A percentile compares a stretch with the other conserved stretches of the same genome.
Evolutionary conservation across 2,797 vertebrate genomes (phyloP).

Genomic region (Dendrocincla fuliginosa): DNA sequence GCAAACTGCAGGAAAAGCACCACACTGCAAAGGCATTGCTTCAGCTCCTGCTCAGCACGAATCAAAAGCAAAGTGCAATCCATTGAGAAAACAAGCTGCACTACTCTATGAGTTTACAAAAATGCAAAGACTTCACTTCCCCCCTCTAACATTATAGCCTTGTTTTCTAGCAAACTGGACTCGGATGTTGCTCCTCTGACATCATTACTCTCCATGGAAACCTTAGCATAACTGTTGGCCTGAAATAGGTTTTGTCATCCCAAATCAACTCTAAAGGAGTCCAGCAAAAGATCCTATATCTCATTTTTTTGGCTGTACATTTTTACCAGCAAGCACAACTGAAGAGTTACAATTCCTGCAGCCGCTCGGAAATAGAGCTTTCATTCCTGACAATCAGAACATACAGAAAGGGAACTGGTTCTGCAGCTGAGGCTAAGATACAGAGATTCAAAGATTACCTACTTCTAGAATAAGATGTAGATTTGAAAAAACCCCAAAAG

Average conservation of each 20-base stretch:
- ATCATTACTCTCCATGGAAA: constrained; percentile 86
- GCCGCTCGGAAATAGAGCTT: constrained; percentile 11
- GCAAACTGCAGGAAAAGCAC: background rate
- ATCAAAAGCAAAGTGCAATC: background rate
- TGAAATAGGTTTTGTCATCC: constrained; percentile 79
- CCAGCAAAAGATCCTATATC: constrained; percentile 55
- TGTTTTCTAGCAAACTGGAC: constrained; percentile 74
- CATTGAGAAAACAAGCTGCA: background rate
- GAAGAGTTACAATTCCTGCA: constrained; percentile 16
- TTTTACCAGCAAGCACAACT: constrained; percentile 10
- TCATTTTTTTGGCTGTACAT: constrained; percentile 30
- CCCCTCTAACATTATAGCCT: constrained; percentile 8
- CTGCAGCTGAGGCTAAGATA: constrained; percentile 12
- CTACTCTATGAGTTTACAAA: background rate
- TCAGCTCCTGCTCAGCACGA: background rate
- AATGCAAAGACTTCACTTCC: constrained; percentile 15
- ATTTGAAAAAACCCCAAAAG: background rate
- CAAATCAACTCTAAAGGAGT: constrained; percentile 64
- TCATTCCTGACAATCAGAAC: constrained; percentile 27
- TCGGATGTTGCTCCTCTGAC: constrained; percentile 82
- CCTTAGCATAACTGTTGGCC: constrained; percentile 67
- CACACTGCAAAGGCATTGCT: background rate
- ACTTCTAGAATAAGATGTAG: background rate
- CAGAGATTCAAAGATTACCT: background rate
- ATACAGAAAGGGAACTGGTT: constrained; percentile 9